Conservation (phyloP, 1,140 invertebrate genomes). For the Ectropis grisescens region DNA sequence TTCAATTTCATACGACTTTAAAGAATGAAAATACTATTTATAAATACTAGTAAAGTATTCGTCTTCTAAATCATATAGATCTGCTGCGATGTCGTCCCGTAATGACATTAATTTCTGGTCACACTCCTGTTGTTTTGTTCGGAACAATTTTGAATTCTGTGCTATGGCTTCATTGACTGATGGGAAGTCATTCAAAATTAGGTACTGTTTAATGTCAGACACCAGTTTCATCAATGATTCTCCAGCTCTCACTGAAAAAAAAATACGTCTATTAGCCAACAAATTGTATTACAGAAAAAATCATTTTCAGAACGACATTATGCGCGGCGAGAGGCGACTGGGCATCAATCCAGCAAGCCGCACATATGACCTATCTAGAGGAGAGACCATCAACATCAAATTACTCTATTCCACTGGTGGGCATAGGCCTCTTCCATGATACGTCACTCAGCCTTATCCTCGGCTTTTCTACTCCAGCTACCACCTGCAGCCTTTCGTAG, state of each 20-base stretch:
- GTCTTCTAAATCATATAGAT: conserved; percentile 96
- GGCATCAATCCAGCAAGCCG: too few species aligned
- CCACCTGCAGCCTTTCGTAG: too few species aligned
- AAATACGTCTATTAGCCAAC: conserved; percentile 7
- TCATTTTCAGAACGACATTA: too few species aligned
- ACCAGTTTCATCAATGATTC: conserved; percentile 97
- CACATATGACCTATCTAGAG: too few species aligned
- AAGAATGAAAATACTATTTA: too few species aligned
- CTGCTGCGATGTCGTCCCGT: conserved; percentile 94
- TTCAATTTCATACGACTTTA: too few species aligned
- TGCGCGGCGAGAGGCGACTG: too few species aligned
- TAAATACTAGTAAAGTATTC: conserved; percentile 97
- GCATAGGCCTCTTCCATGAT: too few species aligned
- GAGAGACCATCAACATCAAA: too few species aligned
- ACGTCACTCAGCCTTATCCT: too few species aligned
- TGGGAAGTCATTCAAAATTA: conserved; percentile 97
- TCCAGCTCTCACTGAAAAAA: conserved; percentile 83
- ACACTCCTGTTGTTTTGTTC: conserved; percentile 90
- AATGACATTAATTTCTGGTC: conserved; percentile 94
- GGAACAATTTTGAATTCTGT: conserved; percentile 90
- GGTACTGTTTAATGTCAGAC: conserved; percentile 96
- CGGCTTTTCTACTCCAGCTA: too few species aligned
- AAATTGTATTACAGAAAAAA: conserved; percentile 4
- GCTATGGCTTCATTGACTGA: conserved; percentile 96
- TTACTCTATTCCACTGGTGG: too few species aligned